phyloP scores from a whole-genome alignment of 2,113 vertebrate species.

The Macheiramphus alcinus region DNA sequence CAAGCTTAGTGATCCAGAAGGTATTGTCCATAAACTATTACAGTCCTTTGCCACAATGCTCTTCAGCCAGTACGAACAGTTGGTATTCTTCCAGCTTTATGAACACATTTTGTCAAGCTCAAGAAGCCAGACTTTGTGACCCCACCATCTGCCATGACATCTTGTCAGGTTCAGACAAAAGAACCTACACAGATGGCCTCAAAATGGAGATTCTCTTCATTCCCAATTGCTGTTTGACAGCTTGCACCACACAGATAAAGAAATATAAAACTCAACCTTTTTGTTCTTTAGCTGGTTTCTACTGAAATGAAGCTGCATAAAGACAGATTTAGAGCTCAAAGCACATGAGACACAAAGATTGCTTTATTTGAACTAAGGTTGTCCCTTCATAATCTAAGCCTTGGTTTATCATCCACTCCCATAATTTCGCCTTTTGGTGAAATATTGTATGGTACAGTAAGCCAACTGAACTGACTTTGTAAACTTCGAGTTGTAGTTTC shows the following conservation, averaged over 20 bases:
- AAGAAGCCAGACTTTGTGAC: slow-evolving; percentile 70
- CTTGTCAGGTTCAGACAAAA: slow-evolving; percentile 71
- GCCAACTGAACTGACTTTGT: neutral
- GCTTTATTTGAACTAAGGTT: neutral
- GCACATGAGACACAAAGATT: neutral
- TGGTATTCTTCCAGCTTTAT: slow-evolving; percentile 66
- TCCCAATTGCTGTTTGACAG: slow-evolving; percentile 13
- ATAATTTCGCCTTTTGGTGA: neutral
- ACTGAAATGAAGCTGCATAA: neutral
- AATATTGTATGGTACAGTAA: neutral
- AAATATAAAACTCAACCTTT: slow-evolving; percentile 18
- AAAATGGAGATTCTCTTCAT: slow-evolving; percentile 54
- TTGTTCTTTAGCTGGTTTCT: neutral
- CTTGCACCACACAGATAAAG: slow-evolving; percentile 5
- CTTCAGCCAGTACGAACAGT: slow-evolving; percentile 47
- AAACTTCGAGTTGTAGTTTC: neutral
- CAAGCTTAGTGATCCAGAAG: slow-evolving; percentile 25
- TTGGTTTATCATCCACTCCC: neutral
- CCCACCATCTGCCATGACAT: slow-evolving; percentile 74
- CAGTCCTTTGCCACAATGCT: slow-evolving; percentile 27
- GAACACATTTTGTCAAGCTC: slow-evolving; percentile 72
- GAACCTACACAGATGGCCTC: slow-evolving; percentile 72
- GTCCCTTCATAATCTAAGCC: neutral
- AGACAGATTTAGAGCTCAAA: neutral
- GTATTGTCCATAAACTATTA: slow-evolving; percentile 7